Evolutionary conservation across 1,140 invertebrate genomes (phyloP).

Genomic region (Pomacea maculata): DNA sequence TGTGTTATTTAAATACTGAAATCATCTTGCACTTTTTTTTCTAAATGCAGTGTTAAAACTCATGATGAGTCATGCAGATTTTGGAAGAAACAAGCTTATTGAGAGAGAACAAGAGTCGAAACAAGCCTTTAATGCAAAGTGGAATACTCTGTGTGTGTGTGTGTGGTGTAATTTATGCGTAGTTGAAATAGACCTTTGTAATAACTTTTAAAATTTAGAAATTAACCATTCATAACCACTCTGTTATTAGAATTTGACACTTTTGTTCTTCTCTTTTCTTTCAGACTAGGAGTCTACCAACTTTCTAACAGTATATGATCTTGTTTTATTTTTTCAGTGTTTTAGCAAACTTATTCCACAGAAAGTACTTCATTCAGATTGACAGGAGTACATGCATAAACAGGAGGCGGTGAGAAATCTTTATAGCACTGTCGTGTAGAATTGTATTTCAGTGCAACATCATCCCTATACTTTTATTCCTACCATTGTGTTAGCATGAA

Average conservation of each 20-base stretch:
- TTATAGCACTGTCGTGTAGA: background rate
- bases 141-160: no score
- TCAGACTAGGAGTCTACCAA: background rate
- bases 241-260: no score
- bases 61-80: no score
- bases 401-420: constrained; percentile 45
- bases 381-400: constrained; percentile 46
- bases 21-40: background rate
- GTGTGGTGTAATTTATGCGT: no score
- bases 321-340: constrained; percentile 37
- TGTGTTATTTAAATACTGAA: background rate
- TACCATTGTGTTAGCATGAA: background rate
- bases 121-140: no score
- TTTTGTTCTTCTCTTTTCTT: background rate
- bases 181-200: no score
- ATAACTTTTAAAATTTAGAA: no score
- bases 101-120: no score
- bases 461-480: background rate
- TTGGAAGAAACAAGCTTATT: no score
- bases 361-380: constrained; percentile 57
- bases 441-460: background rate
- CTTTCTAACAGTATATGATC: background rate
- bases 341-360: constrained; percentile 46
- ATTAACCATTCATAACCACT: no score
- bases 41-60: no score